A percentile compares a stretch with the other conserved stretches of the same genome.
Evolutionary conservation across 2,797 vertebrate genomes (phyloP).

Genomic region (Triplophysa yarkandensis): DNA sequence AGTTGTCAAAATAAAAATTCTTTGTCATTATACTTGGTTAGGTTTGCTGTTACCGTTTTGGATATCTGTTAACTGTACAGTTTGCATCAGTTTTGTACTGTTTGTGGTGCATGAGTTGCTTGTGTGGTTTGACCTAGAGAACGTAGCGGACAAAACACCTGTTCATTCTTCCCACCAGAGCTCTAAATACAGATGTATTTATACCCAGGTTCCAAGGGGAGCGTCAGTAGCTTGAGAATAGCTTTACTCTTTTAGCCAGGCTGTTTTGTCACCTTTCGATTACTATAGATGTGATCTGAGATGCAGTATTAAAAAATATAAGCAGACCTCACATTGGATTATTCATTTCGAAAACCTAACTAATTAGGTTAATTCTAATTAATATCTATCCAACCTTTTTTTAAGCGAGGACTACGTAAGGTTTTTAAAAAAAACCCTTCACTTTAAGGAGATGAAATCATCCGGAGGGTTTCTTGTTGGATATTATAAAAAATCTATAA

Average conservation of each 20-base stretch:
- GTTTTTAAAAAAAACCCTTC: no score
- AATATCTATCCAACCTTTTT: no score
- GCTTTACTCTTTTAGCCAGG: conserved; percentile 45
- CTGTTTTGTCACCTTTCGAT: conserved; percentile 37
- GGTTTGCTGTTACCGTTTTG: neutral
- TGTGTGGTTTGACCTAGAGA: conserved; percentile 59
- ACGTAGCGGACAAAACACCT: conserved; percentile 64
- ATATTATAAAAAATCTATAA: no score
- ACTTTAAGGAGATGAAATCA: no score
- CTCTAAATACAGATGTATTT: conserved; percentile 53
- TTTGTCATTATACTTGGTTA: neutral
- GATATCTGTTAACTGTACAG: conserved; percentile 15
- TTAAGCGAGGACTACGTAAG: no score
- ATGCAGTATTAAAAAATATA: neutral
- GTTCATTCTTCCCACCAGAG: conserved; percentile 63
- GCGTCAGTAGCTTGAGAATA: conserved; percentile 63
- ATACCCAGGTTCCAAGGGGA: conserved; percentile 57
- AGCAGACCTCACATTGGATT: neutral
- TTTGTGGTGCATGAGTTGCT: conserved; percentile 2
- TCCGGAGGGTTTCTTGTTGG: no score
- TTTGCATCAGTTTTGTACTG: conserved; percentile 10
- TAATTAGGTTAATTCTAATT: no score
- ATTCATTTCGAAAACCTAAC: neutral
- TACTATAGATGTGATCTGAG: conserved; percentile 20
- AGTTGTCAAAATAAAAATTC: neutral